Evolutionary conservation across 2,113 vertebrate genomes (phyloP).

Genomic region (Stigmatopora argus): DNA sequence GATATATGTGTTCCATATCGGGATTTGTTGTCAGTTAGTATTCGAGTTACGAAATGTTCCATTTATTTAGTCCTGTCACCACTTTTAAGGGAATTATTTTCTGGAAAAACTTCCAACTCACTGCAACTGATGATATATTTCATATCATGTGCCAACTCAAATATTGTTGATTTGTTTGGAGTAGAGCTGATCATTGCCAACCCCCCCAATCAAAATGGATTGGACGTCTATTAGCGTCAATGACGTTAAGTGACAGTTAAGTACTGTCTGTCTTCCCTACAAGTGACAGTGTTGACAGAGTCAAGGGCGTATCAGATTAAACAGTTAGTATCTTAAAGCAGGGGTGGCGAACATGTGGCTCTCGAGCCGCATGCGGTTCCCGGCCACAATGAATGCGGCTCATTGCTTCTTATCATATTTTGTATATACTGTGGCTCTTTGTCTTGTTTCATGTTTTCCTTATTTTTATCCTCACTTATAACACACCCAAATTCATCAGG

Average conservation of each 20-base stretch:
- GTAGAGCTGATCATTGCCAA: not conserved
- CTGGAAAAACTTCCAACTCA: not conserved
- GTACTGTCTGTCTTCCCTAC: not conserved
- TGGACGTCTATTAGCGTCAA: too few species aligned
- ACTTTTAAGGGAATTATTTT: not conserved
- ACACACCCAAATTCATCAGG: too few species aligned
- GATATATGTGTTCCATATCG: slow-evolving; percentile 20
- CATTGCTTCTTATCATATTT: too few species aligned
- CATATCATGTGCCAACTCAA: not conserved
- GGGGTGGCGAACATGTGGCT: too few species aligned
- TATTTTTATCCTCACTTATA: too few species aligned
- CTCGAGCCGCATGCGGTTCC: too few species aligned
- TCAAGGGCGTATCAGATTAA: slow-evolving; percentile 60
- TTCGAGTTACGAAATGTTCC: slow-evolving; percentile 2
- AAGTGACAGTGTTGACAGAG: slow-evolving; percentile 11
- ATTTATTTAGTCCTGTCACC: too few species aligned
- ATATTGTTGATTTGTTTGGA: not conserved
- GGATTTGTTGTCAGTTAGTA: slow-evolving; percentile 3
- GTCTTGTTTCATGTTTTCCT: too few species aligned
- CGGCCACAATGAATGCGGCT: too few species aligned
- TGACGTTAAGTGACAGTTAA: not conserved
- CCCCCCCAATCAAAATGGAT: too few species aligned
- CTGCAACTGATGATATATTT: not conserved
- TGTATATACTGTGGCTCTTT: too few species aligned
- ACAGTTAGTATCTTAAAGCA: slow-evolving; percentile 23